These are phyloP conservation scores for Cyanistes caeruleus DNA, from an alignment of 2,113 vertebrate species.

Conservation along the genomic window DNA sequence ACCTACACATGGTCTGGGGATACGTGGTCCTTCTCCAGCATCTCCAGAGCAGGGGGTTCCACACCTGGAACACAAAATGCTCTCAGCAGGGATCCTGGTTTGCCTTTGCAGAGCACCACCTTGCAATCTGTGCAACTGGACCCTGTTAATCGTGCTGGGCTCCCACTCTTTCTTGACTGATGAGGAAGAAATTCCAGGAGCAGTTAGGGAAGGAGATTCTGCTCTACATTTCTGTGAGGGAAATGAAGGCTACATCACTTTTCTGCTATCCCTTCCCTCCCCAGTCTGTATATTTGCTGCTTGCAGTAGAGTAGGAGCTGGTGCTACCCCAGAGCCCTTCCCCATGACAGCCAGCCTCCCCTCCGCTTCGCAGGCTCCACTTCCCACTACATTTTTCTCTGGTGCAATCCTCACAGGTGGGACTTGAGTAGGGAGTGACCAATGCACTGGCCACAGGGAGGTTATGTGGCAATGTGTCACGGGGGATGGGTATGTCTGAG, in stretches of 20 bases:
- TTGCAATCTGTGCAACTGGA: background rate
- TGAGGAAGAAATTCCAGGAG: background rate
- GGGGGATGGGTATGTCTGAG: background rate
- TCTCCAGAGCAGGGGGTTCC: slow-evolving; percentile 60
- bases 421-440: background rate
- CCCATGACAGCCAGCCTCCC: background rate
- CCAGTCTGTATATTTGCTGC: background rate
- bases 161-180: background rate
- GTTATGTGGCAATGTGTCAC: background rate
- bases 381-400: background rate
- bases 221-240: background rate
- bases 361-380: background rate
- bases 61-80: slow-evolving; percentile 60
- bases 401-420: background rate
- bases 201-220: background rate
- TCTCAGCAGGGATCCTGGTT: background rate
- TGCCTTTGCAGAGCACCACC: background rate
- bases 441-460: background rate
- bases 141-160: background rate
- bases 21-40: slow-evolving; percentile 80
- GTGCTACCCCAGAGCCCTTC: background rate
- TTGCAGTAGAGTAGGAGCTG: background rate
- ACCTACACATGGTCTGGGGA: slow-evolving; percentile 78
- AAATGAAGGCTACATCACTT: background rate
- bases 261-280: background rate